Base-by-base conservation (phyloP, 2,888 invertebrate species). In the Parochlus steinenii region DNA sequence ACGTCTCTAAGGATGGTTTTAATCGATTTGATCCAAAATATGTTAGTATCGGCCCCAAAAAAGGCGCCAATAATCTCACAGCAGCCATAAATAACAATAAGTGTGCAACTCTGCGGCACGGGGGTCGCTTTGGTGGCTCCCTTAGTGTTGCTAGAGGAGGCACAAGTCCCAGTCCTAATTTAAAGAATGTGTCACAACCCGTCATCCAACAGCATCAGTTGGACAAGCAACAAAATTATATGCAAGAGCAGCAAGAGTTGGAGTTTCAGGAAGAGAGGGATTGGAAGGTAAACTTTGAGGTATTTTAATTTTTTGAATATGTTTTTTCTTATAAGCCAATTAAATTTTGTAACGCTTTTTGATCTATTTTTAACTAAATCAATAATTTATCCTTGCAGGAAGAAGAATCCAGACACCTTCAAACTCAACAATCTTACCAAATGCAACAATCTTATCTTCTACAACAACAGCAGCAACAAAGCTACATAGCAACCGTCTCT, bases 1-100 rank as follows among this genome's bases (percentile, higher is more conserved):
- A 59, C 39, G 58, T 59, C 20, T 52, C 55, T 41, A 52, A 55
- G 42, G 58, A 52, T 40, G 57, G 57, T 41, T 59, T 59, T 45
- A 59, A 59, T 47, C 54, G 59, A 32, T 59, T 59, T 39, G 59
- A 59, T 49, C 59, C 59, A 36, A 59, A 59, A 43, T 59, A 59
- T 40, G 56, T 59, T 3, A 59, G 59, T 43, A 59, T 59, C 36
- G 59, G 59, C 0, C 59, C 59, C 25, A 59, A 59, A 44, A 54
- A 30, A 30, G 14, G 19, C 30, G 6, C 18, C 7, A 30, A 18
- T 30, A 33, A 33, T 18, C 17, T 33, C 7, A 22, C 26, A 14
- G 16, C 34, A 22, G 19, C 32, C 4, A 18, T 10, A 8, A 23
- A 18, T 15, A 3, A 8, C 2, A 59, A 53, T 38, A 59, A 58